Evolutionary conservation across 2,113 vertebrate genomes (phyloP), one percentile per base, ranked within the genome.

Genomic region (Rafetus swinhoei): DNA sequence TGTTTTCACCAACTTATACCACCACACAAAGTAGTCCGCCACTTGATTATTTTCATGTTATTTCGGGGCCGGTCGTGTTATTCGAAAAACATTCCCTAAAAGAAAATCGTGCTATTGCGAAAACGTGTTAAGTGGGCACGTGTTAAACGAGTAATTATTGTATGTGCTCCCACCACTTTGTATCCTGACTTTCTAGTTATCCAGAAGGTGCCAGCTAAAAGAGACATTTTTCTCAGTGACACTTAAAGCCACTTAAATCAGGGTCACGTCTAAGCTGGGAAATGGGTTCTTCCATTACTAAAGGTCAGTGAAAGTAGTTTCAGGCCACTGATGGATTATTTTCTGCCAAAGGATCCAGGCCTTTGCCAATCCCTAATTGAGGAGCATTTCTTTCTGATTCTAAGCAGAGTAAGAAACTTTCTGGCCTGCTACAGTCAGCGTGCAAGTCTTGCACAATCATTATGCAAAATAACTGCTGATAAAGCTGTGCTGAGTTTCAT

Each of bases 351-450:
- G 24, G 24, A 0, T 35, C 62, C 79, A 24, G 9, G 13, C 50
- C 57, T 50, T 22, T 55, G 45, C 4, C n/a, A n/a, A 54, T 32
- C 79, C 29, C 4, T 90, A 79, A 50, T 52, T 62, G 12, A 16
- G 80, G 14, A 69, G 12, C 25, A n/a, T 35, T n/a, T 35, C 4
- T 72, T 35, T 72, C 62, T 72, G n/a, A 18, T 65, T 69, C 0
- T 1, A 11, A 22, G 1, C 1, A 29, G 5, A 45, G 22, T 4
- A 81, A 25, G 6, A 32, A 29, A 22, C n/a, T 72, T 35, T 72
- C 18, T 72, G 65, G 21, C 56, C 6, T 11, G 56, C 29, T 52
- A 10, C 21, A 35, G 29, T 56, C 45, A 62, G 14, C 5, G 5
- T 57, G 24, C 21, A 59, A 32, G n/a, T 27, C 50, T 60, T 45